These are phyloP conservation scores for Drosophila robusta DNA, from an alignment of 2,888 invertebrate genomes.

Conservation along the genomic window DNA sequence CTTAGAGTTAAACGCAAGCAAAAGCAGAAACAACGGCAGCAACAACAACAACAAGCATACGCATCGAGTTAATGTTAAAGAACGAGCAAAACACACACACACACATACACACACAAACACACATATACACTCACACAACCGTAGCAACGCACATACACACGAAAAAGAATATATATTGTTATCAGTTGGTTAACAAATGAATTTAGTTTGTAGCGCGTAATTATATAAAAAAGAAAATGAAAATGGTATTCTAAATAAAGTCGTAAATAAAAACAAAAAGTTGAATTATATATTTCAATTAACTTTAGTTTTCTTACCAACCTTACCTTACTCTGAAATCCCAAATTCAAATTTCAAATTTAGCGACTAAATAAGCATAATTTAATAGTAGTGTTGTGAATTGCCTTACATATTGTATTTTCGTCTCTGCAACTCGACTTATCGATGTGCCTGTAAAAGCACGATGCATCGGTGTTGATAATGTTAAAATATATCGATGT, in stretches of 20 bases:
- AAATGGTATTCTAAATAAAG: conserved; percentile 81
- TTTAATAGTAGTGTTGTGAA: neutral
- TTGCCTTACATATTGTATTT: neutral
- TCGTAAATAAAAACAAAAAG: conserved; percentile 61
- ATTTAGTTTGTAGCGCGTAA: conserved; percentile 75
- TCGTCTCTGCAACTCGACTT: neutral
- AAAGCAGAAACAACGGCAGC: conserved; percentile 2
- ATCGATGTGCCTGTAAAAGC: neutral
- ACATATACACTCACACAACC: conserved; percentile 33
- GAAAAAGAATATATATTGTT: conserved; percentile 60
- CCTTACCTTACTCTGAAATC: neutral
- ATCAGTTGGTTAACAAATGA: conserved; percentile 77
- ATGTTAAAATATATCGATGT: neutral
- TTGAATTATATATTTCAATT: neutral
- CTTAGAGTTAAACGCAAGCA: conserved; percentile 64
- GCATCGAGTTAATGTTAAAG: conserved; percentile 51
- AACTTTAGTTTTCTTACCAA: neutral
- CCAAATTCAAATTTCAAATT: neutral
- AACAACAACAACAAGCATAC: conserved; percentile 28
- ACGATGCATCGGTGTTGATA: neutral
- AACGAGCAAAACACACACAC: conserved; percentile 38
- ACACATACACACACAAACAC: conserved; percentile 34
- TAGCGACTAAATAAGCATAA: neutral
- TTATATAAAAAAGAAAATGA: conserved; percentile 51
- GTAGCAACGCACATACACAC: conserved; percentile 61